A percentile compares a stretch with the other conserved stretches of the same genome.
Conservation (phyloP, 2,888 invertebrate genomes). For the Eugnorisma glareosa region DNA sequence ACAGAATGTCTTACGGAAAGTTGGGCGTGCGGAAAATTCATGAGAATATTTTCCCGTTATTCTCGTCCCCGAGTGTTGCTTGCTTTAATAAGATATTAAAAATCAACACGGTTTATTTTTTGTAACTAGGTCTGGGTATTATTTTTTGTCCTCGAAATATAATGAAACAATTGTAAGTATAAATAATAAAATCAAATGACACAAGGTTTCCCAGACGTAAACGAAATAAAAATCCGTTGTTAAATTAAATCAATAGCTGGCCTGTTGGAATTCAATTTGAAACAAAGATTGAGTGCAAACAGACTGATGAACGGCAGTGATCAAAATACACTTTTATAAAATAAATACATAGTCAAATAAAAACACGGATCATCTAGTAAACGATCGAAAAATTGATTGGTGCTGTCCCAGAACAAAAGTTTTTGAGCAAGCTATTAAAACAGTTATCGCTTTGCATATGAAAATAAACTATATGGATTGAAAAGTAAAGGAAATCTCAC, state of each 20-base stretch:
- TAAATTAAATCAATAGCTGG: conserved; percentile 58
- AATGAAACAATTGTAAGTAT: conserved; percentile 23
- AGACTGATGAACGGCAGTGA: conserved; percentile 57
- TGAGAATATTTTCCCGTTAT: conserved; percentile 35
- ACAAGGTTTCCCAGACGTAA: conserved; percentile 42
- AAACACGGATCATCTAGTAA: conserved; percentile 51
- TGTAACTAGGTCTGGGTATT: neutral
- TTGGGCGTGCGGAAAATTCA: conserved; percentile 33
- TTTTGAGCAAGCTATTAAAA: conserved; percentile 12
- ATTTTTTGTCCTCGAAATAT: neutral
- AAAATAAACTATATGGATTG: neutral
- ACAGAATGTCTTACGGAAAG: conserved; percentile 22
- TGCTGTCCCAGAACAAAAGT: conserved; percentile 26
- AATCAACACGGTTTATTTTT: conserved; percentile 3
- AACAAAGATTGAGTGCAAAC: conserved; percentile 63
- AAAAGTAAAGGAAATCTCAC: neutral
- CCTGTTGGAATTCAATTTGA: conserved; percentile 59
- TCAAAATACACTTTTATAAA: conserved; percentile 55
- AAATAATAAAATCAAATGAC: conserved; percentile 38
- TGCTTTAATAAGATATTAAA: conserved; percentile 11
- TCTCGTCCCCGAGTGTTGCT: neutral
- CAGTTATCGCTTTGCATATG: neutral
- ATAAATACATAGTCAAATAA: conserved; percentile 41
- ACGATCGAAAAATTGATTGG: conserved; percentile 49
- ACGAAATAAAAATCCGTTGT: conserved; percentile 58